Evolutionary conservation across 2,888 invertebrate species (phyloP), one percentile per base, ranked within the genome.

Genomic region (Tanypteryx hageni): DNA sequence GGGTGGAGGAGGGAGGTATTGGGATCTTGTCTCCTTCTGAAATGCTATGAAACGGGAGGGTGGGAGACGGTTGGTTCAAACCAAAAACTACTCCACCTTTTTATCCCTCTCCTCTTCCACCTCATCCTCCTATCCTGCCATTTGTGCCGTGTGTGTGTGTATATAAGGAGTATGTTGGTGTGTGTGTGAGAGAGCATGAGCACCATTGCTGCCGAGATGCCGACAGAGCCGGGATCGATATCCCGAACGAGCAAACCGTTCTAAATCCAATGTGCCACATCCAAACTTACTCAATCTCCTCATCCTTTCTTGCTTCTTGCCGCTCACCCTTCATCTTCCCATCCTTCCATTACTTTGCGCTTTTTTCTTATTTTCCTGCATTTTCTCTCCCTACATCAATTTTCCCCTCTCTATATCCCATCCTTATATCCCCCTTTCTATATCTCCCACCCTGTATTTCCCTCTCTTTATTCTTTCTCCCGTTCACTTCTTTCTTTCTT

Each of bases 401-500:
- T 44, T 57, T 83, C 56, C 16, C 83, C 16, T 83, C 56, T 83
- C 13, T 56, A 27, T 82, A 82, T 82, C 31, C 18, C n/a, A n/a
- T 5, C 44, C 44, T 44, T 3, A 3, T 5, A 3, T 5, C 44
- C 56, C 16, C 83, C 16, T 83, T 16, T 83, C 13, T 56, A 27
- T 82, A 82, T 82, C 31, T 11, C 11, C 31, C 31, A 11, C 81
- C 44, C 27, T 18, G 14, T 61, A 3, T 44, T 44, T 57, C 44
- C 56, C 16, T 44, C 16, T 83, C 56, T 83, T 1, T 56, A 27
- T 82, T 82, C 31, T 11, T 44, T 16, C 31, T 82, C 16, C 27
- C 44, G 44, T 31, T 82, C 82, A 44, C 82, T 44, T 82, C 83
- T 56, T n/a, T 18, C 56, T 83, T 83, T 57, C 44, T 56, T 83